Evolutionary conservation across 2,797 vertebrate species (phyloP).

Genomic region (Potorous gilbertii): DNA sequence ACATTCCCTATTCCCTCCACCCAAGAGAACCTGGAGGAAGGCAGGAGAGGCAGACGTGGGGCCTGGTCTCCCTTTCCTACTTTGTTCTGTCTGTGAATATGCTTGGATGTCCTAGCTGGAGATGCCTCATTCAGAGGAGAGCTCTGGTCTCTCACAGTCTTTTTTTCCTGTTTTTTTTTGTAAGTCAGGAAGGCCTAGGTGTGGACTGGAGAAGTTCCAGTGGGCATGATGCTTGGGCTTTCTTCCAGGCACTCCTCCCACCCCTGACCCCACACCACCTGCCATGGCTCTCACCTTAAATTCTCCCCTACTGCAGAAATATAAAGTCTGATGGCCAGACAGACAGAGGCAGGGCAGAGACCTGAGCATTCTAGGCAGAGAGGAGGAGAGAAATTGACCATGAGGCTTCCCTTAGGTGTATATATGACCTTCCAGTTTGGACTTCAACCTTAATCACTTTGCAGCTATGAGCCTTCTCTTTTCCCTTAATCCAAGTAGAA

Average conservation of each 20-base stretch:
- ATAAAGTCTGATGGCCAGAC: neutral
- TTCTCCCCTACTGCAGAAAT: neutral
- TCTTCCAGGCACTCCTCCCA: neutral
- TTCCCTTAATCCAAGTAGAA: neutral
- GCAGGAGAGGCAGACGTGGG: neutral
- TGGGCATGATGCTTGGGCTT: neutral
- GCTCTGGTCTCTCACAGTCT: neutral
- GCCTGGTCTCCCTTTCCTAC: neutral
- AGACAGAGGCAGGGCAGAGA: too few relatives aligned
- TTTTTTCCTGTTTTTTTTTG: neutral
- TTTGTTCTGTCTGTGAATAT: neutral
- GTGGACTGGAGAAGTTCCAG: neutral
- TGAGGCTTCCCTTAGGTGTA: neutral
- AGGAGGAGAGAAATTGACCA: neutral
- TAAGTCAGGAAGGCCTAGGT: neutral
- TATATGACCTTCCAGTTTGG: neutral
- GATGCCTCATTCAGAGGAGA: neutral
- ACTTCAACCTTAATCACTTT: neutral
- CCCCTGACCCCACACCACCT: neutral
- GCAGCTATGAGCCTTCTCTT: neutral
- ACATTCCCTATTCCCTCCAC: neutral
- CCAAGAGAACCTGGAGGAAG: neutral
- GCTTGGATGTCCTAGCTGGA: neutral
- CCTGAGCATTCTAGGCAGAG: neutral
- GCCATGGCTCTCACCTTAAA: neutral